Base-by-base conservation (phyloP, 1,140 invertebrate species). In the Ephestia elutella region DNA sequence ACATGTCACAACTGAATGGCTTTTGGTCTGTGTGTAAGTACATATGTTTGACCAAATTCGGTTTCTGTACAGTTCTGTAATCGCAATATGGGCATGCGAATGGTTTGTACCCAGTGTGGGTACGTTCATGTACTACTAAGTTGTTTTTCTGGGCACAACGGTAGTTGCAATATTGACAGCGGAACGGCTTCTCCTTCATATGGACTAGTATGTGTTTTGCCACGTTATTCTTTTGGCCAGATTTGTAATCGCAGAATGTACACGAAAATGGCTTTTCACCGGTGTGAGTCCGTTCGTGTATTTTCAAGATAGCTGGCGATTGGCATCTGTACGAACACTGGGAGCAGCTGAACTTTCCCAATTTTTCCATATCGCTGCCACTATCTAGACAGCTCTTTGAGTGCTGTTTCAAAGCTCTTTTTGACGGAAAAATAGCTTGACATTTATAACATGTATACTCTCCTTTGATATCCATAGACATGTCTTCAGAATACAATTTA, bases 171-270 rank as follows among this genome's bases (percentile, higher is more conserved):
- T 93, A 92, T 18, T 92, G 90, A 80, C 94, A 95, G 28, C 91
- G 85, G 67, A 93, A 94, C 0, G 93, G 93, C 74, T 94, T 94
- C 69, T 94, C 92, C 15, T 94, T 94, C 66, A 93, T 94, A 75
- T 95, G 93, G 0, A 94, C 90, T n/a, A 93, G 70, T 73, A 94
- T 92, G 70, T 95, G 93, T 57, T 93, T 94, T 58, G 93, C 94
- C 2, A 94, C 90, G 65, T 94, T 93, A 62, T 94, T 93, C 73
- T 94, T 93, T 18, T 95, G 92, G 0, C 94, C 95, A 57, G 95
- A 95, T 66, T 93, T 91, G 69, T 95, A 90, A 65, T 87, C 92
- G 68, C 94, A 95, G n/a, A 94, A 89, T 0, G 91, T 91, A 62
- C 92, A 92, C 0, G 90, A 87, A 25, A 92, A 92, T 0, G 91